Evolutionary conservation across 2,797 vertebrate species (phyloP).

Genomic region (Melanotaenia pygmaea): DNA sequence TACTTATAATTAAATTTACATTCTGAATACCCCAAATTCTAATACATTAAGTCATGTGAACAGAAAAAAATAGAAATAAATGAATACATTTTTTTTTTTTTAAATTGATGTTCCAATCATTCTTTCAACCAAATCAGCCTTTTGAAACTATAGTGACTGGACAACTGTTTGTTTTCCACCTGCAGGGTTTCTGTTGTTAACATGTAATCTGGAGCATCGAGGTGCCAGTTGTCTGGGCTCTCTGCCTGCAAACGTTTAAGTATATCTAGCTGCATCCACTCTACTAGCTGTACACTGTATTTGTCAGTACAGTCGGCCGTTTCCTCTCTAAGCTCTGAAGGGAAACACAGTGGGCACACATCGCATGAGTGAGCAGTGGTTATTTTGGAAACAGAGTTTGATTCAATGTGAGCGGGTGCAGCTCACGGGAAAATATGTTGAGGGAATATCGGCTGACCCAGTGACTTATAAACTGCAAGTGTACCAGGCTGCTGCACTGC

Average conservation of each 20-base stretch:
- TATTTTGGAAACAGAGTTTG: slow-evolving; percentile 46
- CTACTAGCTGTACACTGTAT: slow-evolving; percentile 36
- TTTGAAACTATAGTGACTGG: not conserved
- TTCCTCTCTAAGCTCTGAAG: slow-evolving; percentile 24
- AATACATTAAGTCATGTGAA: too few species aligned
- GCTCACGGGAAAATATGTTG: slow-evolving; percentile 17
- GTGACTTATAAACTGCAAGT: slow-evolving; percentile 49
- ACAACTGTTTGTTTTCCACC: too few species aligned
- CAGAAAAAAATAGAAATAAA: too few species aligned
- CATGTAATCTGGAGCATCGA: slow-evolving; percentile 31
- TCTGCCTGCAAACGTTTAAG: slow-evolving; percentile 40
- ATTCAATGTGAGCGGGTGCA: slow-evolving; percentile 14
- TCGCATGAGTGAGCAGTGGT: slow-evolving; percentile 42
- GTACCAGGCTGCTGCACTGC: slow-evolving; percentile 10
- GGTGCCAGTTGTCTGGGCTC: slow-evolving; percentile 35
- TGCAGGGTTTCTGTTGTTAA: slow-evolving; percentile 8
- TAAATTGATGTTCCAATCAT: too few species aligned
- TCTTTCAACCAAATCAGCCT: not conserved
- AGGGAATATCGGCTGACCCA: slow-evolving; percentile 35
- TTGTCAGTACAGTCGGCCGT: slow-evolving; percentile 49
- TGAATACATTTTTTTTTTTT: too few species aligned
- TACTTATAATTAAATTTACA: too few species aligned
- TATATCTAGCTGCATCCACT: slow-evolving; percentile 32
- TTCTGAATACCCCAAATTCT: too few species aligned
- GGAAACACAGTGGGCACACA: slow-evolving; percentile 25